Percentiles rank a stretch among this genome's conserved stretches.
Evolutionary conservation across 2,797 vertebrate genomes (phyloP).

Genomic region (Oryzias sinensis): DNA sequence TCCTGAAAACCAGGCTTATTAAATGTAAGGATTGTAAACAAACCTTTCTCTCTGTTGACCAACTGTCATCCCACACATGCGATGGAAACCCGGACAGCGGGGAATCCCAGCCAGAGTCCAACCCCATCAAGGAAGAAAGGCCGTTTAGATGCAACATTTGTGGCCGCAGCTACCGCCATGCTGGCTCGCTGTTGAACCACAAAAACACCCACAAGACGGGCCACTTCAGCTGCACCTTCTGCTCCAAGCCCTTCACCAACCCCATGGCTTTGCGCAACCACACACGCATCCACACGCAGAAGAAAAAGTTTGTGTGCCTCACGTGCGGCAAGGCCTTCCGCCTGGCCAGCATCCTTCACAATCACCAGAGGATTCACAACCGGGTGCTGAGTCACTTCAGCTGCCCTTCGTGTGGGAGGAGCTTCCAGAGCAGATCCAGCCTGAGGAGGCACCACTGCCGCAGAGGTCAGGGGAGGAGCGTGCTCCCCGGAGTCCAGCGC

Average conservation of each 20-base stretch:
- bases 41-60: constrained; percentile 59
- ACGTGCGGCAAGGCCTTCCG: constrained; percentile 85
- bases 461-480: constrained; percentile 40
- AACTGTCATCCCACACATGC: constrained; percentile 66
- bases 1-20: constrained; percentile 47
- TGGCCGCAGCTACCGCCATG: constrained; percentile 82
- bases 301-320: constrained; percentile 80
- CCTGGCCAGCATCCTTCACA: constrained; percentile 80
- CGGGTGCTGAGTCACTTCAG: constrained; percentile 73
- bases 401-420: constrained; percentile 82
- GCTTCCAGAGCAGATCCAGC: constrained; percentile 80
- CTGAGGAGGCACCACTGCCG: constrained; percentile 79
- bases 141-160: constrained; percentile 82
- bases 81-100: constrained; percentile 28
- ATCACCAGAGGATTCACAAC: constrained; percentile 81
- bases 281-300: constrained; percentile 80
- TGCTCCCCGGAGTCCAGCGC: constrained; percentile 43
- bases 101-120: constrained; percentile 4
- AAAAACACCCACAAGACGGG: constrained; percentile 84
- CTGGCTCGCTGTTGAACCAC: constrained; percentile 83
- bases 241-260: constrained; percentile 82
- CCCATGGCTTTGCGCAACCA: constrained; percentile 82
- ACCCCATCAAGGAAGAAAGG: constrained; percentile 66
- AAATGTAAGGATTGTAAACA: constrained; percentile 70
- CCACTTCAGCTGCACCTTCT: constrained; percentile 78